Evolutionary conservation across 2,113 vertebrate genomes (phyloP).

Genomic region (Antennarius striatus): DNA sequence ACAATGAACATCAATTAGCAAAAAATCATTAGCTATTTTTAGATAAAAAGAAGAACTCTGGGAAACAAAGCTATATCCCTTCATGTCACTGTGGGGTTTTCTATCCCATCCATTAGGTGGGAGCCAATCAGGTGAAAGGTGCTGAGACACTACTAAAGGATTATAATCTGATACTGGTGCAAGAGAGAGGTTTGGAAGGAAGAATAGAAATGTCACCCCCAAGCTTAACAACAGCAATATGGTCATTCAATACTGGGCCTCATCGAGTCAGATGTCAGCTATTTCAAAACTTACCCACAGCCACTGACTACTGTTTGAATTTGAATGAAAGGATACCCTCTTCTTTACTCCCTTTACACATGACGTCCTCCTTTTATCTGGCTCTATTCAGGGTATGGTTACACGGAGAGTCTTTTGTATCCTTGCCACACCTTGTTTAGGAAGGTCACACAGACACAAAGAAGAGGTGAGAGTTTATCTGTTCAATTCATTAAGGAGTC

Average conservation of each 20-base stretch:
- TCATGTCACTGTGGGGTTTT: constrained; percentile 25
- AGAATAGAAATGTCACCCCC: constrained; percentile 65
- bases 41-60: constrained; percentile 14
- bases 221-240: constrained; percentile 54
- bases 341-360: constrained; percentile 68
- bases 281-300: constrained; percentile 61
- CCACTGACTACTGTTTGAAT: constrained; percentile 59
- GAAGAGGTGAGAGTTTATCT: constrained; percentile 65
- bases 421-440: constrained; percentile 63
- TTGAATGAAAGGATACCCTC: constrained; percentile 67
- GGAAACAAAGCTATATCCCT: constrained; percentile 26
- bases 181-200: constrained; percentile 23
- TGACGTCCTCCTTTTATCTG: constrained; percentile 59
- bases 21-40: constrained; percentile 10
- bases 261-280: constrained; percentile 70
- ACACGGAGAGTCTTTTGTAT: constrained; percentile 66
- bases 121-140: constrained; percentile 60
- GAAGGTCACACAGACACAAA: constrained; percentile 59
- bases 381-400: constrained; percentile 73
- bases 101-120: constrained; percentile 47
- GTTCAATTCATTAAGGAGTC: constrained; percentile 37
- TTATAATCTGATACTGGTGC: constrained; percentile 64
- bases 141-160: constrained; percentile 55
- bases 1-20: constrained; percentile 5
- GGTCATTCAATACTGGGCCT: constrained; percentile 63